Base-by-base conservation (phyloP, 2,113 vertebrate species). In the Tenrec ecaudatus region DNA sequence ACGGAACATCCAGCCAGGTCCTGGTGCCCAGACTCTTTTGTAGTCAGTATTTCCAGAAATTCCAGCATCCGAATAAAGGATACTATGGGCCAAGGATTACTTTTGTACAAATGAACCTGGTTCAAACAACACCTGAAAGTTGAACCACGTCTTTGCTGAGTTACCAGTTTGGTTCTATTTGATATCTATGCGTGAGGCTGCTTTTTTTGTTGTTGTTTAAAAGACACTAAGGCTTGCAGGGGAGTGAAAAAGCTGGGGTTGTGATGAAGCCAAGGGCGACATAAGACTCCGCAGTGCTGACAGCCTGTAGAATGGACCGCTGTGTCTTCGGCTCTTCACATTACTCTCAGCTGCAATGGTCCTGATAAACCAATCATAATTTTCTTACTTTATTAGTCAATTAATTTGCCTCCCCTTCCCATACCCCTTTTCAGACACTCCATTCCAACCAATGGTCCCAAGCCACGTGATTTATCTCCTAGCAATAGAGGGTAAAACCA, bases 321-420 rank as follows among this genome's bases (percentile, higher is more conserved):
- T 27, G 6, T 11, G 80, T 17, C 60, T 75, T 80, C 15, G 64
- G 64, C 58, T 80, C 22, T 16, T 60, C 75, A 92, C 40, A 60
- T 68, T n/a, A 40, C 43, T 80, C 33, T 40, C 19, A 89, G 71
- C 58, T 89, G 68, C 68, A 38, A 80, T n/a, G 19, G 66, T 92
- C 33, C 58, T 86, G 75, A 89, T 89, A 89, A 85, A 81, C 66
- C 76, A 89, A 68, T 68, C 57, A 80, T 58, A 19, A 36, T 25
- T 75, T 66, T 38, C 40, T 58, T 76, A 25, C 40, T 8, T 58
- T 85, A 36, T 6, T 2, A 85, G 17, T 66, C 75, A 40, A 15
- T 33, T 16, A 7, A 64, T 38, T 60, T 68, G 40, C 33, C 53
- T 58, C 64, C 23, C 73, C 47, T 53, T 53, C 47, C 0, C 8